phyloP scores from a whole-genome alignment of 2,888 invertebrate genomes.

The Pecten maximus region DNA sequence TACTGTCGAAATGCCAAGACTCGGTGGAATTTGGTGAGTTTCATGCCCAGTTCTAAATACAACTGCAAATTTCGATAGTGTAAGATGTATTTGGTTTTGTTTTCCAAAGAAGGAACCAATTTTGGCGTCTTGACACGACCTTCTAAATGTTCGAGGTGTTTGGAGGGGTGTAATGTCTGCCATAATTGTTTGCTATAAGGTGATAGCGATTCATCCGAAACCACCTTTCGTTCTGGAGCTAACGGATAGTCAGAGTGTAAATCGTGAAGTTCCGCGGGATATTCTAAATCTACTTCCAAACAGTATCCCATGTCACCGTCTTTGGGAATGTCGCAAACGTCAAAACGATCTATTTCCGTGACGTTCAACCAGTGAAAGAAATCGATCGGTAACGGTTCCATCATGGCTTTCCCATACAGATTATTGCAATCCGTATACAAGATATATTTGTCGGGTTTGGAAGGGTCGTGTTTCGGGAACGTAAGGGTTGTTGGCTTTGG shows the following conservation, averaged over 20 bases:
- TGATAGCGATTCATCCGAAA: constrained; percentile 43
- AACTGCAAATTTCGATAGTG: constrained; percentile 46
- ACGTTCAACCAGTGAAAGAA: constrained; percentile 60
- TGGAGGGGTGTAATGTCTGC: background rate
- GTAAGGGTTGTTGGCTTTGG: no score
- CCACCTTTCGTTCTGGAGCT: constrained; percentile 61
- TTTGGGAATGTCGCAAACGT: constrained; percentile 17
- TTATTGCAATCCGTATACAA: constrained; percentile 47
- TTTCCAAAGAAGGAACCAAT: constrained; percentile 44
- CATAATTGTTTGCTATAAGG: constrained; percentile 39
- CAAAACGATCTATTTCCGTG: background rate
- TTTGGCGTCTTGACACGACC: constrained; percentile 26
- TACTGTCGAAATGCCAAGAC: no score
- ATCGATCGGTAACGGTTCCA: constrained; percentile 65
- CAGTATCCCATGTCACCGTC: constrained; percentile 70
- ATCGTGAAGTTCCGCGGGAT: constrained; percentile 80
- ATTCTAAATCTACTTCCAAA: constrained; percentile 82
- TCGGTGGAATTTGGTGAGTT: no score
- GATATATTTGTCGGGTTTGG: constrained; percentile 35
- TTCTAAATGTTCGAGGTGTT: constrained; percentile 13
- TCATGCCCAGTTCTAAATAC: constrained; percentile 38
- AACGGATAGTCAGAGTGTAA: constrained; percentile 76
- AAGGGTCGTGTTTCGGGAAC: constrained; percentile 19
- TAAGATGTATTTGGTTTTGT: constrained; percentile 42
- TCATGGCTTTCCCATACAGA: constrained; percentile 60